Evolutionary conservation across 2,797 vertebrate genomes (phyloP).

Genomic region (Cossypha caffra): DNA sequence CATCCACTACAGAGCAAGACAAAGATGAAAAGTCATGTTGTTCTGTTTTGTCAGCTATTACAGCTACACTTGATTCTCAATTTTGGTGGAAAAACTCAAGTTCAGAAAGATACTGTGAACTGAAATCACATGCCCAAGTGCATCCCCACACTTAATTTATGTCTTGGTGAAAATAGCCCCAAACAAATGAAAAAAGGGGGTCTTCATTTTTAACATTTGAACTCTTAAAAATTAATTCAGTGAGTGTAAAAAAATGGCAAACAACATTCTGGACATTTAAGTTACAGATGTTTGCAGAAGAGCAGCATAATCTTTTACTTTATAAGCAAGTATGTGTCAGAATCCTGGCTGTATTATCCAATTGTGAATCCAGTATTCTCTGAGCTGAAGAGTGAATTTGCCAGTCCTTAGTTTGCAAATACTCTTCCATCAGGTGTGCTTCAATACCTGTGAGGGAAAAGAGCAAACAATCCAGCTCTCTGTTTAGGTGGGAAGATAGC

Average conservation of each 20-base stretch:
- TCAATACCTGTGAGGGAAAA: neutral
- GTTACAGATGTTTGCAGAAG: neutral
- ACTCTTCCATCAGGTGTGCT: neutral
- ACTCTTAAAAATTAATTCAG: neutral
- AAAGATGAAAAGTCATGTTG: neutral
- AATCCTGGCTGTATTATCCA: neutral
- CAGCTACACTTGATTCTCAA: neutral
- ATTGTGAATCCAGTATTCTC: neutral
- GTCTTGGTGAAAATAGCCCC: neutral
- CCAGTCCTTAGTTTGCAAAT: neutral
- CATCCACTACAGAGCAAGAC: neutral
- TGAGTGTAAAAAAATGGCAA: neutral
- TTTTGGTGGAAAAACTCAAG: neutral
- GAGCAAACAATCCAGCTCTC: neutral
- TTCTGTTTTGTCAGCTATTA: neutral
- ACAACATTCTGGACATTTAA: neutral
- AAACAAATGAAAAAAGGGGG: rapidly evolving
- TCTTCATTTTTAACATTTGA: neutral
- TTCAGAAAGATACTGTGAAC: neutral
- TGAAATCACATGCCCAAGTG: neutral
- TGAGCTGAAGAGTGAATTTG: neutral
- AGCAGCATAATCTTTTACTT: neutral
- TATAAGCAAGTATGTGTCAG: neutral
- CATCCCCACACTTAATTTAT: neutral
- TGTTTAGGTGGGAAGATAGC: neutral